Base-by-base conservation (phyloP, 92 coral and sea anemone species). In the Siderastrea siderea region DNA sequence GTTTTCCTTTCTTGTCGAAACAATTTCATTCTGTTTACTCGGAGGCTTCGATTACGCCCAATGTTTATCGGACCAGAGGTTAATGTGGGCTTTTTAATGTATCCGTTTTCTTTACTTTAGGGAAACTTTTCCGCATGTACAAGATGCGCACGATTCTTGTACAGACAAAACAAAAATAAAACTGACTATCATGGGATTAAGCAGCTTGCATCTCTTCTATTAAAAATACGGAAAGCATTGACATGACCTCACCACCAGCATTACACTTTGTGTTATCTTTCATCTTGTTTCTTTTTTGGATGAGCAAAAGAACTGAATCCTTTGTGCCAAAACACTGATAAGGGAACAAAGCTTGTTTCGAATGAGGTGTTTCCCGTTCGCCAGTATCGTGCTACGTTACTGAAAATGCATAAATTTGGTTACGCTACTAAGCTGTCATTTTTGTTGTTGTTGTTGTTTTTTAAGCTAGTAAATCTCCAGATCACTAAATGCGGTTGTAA, bases 131-230 rank as follows among this genome's bases (percentile, higher is more conserved):
- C 53, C 73, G 60, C 49, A 54, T 63, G 52, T 76, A 73, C 71
- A 73, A 81, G 72, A 73, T 74, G 45, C 49, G 62, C 59, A 12
- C 19, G 47, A 49, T 83, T 49, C 19, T 8, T 26, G 71, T 12
- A 5, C 15, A 84, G 87, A 84, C 87, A 57, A 61, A 84, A 84
- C 87, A 84, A 74, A 73, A 73, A 74, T 81, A 84, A 16, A 58
- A 49, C n/a, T 45, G 60, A 55, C 68, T 61, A 11, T 55, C 44
- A 64, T 70, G 68, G 17, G 84, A 45, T 53, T 46, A 44, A 58
- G 45, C 38, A 44, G 77, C 69, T 73, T 73, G 4, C 49, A n/a
- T 48, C 73, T 7, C 59, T 50, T 51, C 44, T 68, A 50, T 61
- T 50, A 68, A 79, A 79, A 19, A 67, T 19, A 53, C 48, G 38